Evolutionary conservation across 2,888 invertebrate species (phyloP).

Genomic region (Trachelus stipa): DNA sequence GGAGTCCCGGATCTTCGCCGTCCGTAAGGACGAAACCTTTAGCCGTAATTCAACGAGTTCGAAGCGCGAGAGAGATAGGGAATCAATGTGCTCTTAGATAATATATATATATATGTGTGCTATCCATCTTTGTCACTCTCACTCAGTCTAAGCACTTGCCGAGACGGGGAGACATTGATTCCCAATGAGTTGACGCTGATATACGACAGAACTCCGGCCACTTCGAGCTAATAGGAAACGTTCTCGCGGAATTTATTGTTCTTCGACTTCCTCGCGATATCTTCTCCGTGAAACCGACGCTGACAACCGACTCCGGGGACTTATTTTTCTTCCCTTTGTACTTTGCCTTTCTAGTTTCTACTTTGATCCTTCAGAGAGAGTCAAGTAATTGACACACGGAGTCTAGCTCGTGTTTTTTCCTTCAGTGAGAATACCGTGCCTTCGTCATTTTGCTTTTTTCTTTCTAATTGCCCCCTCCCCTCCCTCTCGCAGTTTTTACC

Average conservation of each 20-base stretch:
- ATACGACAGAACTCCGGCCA: slow-evolving; percentile 32
- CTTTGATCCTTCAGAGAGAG: neutral
- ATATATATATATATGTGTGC: neutral
- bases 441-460: neutral
- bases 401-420: neutral
- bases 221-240: slow-evolving; percentile 41
- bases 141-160: neutral
- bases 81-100: slow-evolving; percentile 13
- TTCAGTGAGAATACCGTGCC: too few relatives aligned
- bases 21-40: slow-evolving; percentile 37
- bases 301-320: neutral
- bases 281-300: neutral
- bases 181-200: slow-evolving; percentile 42
- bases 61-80: slow-evolving; percentile 2
- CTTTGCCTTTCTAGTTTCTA: neutral
- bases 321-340: neutral
- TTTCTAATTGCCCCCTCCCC: neutral
- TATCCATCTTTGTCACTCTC: neutral
- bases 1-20: slow-evolving; percentile 4
- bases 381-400: neutral
- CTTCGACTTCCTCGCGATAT: neutral
- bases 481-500: neutral
- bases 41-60: slow-evolving; percentile 29
- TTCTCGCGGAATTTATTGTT: slow-evolving; percentile 32
- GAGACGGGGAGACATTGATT: slow-evolving; percentile 38